Percentiles rank a stretch among this genome's conserved stretches.
Conservation (phyloP, 1,140 invertebrate genomes). For the Lasioglossum albipes region DNA sequence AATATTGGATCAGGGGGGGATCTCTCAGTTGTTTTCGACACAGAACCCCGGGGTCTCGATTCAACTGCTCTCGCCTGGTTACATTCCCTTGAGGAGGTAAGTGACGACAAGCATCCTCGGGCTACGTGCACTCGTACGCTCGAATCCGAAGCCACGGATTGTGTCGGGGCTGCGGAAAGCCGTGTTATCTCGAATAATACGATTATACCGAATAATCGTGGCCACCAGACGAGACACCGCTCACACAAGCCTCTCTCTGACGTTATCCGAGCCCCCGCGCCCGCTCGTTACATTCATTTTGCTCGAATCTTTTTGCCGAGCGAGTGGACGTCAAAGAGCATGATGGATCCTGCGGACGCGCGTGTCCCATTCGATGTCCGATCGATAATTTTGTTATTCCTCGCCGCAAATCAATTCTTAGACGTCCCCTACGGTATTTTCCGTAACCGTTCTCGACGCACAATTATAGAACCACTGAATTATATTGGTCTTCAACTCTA, state of each 20-base stretch:
- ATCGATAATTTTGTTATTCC: slow-evolving; percentile 2
- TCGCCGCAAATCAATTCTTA: too few species aligned
- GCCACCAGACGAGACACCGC: background rate
- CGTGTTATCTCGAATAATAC: slow-evolving; percentile 43
- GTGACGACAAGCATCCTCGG: slow-evolving; percentile 22
- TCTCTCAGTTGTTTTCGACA: background rate
- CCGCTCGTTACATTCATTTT: slow-evolving; percentile 17
- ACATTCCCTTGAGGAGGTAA: slow-evolving; percentile 35
- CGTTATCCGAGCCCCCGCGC: background rate
- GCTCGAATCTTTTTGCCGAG: background rate
- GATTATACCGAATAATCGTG: slow-evolving; percentile 40
- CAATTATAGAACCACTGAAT: too few species aligned
- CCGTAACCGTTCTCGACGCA: too few species aligned
- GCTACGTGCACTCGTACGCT: slow-evolving; percentile 20
- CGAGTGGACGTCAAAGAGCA: slow-evolving; percentile 5
- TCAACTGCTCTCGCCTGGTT: slow-evolving; percentile 28
- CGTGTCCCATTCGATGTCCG: background rate
- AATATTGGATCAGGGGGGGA: background rate
- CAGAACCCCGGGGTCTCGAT: background rate
- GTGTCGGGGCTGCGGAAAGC: slow-evolving; percentile 30
- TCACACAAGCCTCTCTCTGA: background rate
- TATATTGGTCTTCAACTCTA: too few species aligned
- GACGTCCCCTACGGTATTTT: too few species aligned
- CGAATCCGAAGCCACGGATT: slow-evolving; percentile 17
- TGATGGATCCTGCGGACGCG: background rate